Conservation (phyloP, 2,113 vertebrate genomes). For the Pycnonotus jocosus region DNA sequence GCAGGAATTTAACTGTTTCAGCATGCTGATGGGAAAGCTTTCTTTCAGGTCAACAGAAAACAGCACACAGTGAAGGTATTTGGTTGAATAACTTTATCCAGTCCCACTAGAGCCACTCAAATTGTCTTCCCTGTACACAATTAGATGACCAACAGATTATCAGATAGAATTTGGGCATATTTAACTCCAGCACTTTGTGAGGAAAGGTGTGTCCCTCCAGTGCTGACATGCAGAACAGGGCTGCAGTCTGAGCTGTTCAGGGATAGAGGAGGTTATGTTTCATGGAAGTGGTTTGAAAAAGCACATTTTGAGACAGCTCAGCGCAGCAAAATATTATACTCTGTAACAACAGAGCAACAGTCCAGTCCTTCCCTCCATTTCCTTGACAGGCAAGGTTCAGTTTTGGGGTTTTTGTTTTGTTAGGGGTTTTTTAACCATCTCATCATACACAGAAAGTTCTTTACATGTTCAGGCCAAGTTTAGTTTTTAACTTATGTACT, state of each 20-base stretch:
- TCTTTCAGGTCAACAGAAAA: not conserved
- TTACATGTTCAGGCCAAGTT: not conserved
- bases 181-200: not conserved
- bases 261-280: not conserved
- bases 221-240: not conserved
- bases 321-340: not conserved
- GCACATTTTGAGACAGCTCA: not conserved
- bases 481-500: not conserved
- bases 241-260: not conserved
- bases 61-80: not conserved
- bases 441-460: not conserved
- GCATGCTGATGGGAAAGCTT: not conserved
- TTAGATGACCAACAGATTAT: not conserved
- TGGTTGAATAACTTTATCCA: not conserved
- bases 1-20: not conserved
- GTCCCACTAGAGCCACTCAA: not conserved
- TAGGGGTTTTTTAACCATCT: not conserved
- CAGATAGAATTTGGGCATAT: not conserved
- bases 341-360: not conserved
- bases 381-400: not conserved
- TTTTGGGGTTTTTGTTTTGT: not conserved
- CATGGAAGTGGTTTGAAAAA: not conserved
- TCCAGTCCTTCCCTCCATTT: not conserved
- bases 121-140: not conserved
- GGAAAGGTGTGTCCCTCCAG: not conserved